Conservation (phyloP, 2,797 vertebrate genomes). For the Agapornis canus region DNA sequence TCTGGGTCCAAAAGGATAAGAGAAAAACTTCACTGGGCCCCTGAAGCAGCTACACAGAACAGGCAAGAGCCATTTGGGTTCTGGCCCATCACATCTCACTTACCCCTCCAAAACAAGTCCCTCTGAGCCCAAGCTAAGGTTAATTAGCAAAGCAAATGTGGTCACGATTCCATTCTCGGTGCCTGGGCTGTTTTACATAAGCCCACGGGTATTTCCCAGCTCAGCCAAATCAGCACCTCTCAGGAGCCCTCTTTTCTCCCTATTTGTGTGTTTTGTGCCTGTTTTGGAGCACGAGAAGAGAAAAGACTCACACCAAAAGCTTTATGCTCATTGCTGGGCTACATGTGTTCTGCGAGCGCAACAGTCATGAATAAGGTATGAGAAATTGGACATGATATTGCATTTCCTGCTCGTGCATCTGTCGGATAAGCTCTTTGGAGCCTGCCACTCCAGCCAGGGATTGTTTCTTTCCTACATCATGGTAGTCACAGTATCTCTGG, state of each 20-base stretch:
- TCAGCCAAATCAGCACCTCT: background rate
- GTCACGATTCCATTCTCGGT: background rate
- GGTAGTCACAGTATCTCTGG: background rate
- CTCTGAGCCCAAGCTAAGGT: conserved; percentile 15
- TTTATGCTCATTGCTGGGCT: background rate
- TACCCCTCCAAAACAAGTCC: conserved; percentile 32
- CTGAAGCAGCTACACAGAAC: background rate
- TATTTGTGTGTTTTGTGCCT: background rate
- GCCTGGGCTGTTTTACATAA: conserved; percentile 18
- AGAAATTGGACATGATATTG: conserved; percentile 60
- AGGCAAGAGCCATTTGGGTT: background rate
- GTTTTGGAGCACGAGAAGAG: background rate
- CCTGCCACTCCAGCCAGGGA: background rate
- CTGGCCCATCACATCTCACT: conserved; percentile 39
- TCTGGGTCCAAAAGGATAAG: background rate
- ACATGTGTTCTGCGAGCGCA: background rate
- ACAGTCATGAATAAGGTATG: conserved; percentile 39
- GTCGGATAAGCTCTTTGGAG: conserved; percentile 30
- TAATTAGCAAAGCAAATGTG: conserved; percentile 55
- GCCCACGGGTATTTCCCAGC: background rate
- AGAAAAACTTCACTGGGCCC: background rate
- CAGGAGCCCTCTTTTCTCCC: background rate
- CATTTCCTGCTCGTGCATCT: conserved; percentile 60
- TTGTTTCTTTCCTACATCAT: conserved; percentile 39
- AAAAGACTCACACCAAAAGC: background rate